Evolutionary conservation across 1,140 invertebrate genomes (phyloP).

Genomic region (Brevipalpus yothersi): DNA sequence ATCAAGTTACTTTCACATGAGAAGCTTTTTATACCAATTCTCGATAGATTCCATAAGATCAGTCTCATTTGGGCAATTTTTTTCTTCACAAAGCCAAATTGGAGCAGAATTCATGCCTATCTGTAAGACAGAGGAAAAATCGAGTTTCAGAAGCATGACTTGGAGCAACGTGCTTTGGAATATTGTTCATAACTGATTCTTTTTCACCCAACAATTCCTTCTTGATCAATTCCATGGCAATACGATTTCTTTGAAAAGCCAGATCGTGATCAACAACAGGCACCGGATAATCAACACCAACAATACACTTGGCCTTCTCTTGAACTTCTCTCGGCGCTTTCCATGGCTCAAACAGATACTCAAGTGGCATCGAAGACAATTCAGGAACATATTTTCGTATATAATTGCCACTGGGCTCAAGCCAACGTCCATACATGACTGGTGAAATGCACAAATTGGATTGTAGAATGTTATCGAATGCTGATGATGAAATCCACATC

Average conservation of each 20-base stretch:
- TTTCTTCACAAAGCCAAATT: too few species aligned
- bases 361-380: conserved; percentile 51
- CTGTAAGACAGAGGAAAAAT: background rate
- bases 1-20: too few species aligned
- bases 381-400: conserved; percentile 58
- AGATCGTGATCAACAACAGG: conserved; percentile 60
- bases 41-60: too few species aligned
- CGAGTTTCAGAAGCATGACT: background rate
- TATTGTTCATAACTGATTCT: background rate
- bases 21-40: too few species aligned
- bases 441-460: conserved; percentile 53
- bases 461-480: conserved; percentile 43
- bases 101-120: background rate
- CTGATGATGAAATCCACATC: conserved; percentile 78
- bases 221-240: background rate
- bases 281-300: conserved; percentile 56
- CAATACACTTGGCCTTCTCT: conserved; percentile 43
- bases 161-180: background rate
- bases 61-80: too few species aligned
- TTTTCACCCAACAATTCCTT: background rate
- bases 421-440: conserved; percentile 58
- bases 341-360: conserved; percentile 76
- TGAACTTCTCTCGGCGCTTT: conserved; percentile 50
- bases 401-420: conserved; percentile 68
- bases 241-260: conserved; percentile 40